Conservation (phyloP, 2,888 invertebrate species). For the Loripinus fragilis region DNA sequence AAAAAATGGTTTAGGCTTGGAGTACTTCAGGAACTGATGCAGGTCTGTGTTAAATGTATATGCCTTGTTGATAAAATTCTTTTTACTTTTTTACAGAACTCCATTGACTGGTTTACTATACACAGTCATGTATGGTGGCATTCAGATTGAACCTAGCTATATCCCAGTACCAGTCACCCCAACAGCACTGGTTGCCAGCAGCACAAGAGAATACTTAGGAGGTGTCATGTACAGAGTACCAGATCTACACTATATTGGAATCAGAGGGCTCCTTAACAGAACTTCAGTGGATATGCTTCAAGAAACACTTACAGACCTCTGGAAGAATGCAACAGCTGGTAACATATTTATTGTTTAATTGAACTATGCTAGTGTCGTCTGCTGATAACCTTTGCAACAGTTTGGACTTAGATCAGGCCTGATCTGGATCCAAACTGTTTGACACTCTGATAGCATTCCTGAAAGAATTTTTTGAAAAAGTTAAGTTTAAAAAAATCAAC, state of each 20-base stretch:
- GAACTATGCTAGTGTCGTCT: too few species aligned
- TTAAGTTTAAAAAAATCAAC: too few species aligned
- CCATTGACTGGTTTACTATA: slow-evolving; percentile 46
- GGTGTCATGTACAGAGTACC: slow-evolving; percentile 28
- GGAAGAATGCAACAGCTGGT: slow-evolving; percentile 32
- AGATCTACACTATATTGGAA: slow-evolving; percentile 39
- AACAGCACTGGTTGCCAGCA: slow-evolving; percentile 5
- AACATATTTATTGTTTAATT: too few species aligned
- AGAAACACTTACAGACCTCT: slow-evolving; percentile 30
- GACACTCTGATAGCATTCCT: too few species aligned
- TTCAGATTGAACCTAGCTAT: slow-evolving; percentile 43
- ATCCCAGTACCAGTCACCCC: slow-evolving; percentile 40
- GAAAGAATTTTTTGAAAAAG: too few species aligned
- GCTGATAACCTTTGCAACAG: too few species aligned
- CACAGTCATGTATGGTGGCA: slow-evolving; percentile 24
- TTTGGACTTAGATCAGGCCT: too few species aligned
- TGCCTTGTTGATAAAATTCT: too few species aligned
- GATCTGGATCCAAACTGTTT: too few species aligned
- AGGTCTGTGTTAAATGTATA: too few species aligned
- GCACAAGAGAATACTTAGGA: slow-evolving; percentile 21
- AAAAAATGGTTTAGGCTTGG: too few species aligned
- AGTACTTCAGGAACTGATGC: too few species aligned
- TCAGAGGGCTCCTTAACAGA: slow-evolving; percentile 33
- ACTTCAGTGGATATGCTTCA: slow-evolving; percentile 31
- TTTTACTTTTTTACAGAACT: slow-evolving; percentile 36